phyloP scores from a whole-genome alignment of 2,797 vertebrate genomes.

The Varecia variegata region DNA sequence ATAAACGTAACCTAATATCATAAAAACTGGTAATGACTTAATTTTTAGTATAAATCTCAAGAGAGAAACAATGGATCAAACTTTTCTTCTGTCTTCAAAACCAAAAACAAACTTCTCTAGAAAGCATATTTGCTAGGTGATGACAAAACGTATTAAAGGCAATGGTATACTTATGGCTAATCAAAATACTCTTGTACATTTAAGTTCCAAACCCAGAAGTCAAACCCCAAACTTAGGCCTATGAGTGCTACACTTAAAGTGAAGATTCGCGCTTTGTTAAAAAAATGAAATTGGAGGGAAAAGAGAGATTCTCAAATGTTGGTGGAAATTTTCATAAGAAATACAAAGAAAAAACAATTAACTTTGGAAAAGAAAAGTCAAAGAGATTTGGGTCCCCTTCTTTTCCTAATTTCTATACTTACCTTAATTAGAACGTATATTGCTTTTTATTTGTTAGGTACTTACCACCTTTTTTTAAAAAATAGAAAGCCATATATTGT shows the following conservation, averaged over 20 bases:
- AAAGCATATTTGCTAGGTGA: background rate
- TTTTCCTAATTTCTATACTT: background rate
- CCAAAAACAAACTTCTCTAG: background rate
- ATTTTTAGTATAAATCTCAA: slow-evolving; percentile 20
- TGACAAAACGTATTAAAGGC: background rate
- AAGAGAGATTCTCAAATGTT: background rate
- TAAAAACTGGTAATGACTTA: slow-evolving; percentile 4
- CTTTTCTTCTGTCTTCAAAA: slow-evolving; percentile 24
- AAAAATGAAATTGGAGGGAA: background rate
- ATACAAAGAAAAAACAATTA: slow-evolving; percentile 2
- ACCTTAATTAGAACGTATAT: background rate
- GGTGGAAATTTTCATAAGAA: background rate
- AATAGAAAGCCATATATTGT: background rate
- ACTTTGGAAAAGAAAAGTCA: background rate
- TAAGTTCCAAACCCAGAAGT: background rate
- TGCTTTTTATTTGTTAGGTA: background rate
- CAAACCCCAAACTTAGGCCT: background rate
- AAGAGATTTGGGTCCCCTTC: background rate
- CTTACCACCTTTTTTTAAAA: background rate
- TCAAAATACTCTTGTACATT: background rate
- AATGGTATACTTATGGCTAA: background rate
- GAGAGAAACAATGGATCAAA: background rate
- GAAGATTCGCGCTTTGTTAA: background rate
- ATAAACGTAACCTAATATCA: slow-evolving; percentile 23
- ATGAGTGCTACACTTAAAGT: background rate